These are phyloP conservation scores for Rhinoptilus africanus DNA, from an alignment of 2,113 vertebrate species.

Conservation along the genomic window DNA sequence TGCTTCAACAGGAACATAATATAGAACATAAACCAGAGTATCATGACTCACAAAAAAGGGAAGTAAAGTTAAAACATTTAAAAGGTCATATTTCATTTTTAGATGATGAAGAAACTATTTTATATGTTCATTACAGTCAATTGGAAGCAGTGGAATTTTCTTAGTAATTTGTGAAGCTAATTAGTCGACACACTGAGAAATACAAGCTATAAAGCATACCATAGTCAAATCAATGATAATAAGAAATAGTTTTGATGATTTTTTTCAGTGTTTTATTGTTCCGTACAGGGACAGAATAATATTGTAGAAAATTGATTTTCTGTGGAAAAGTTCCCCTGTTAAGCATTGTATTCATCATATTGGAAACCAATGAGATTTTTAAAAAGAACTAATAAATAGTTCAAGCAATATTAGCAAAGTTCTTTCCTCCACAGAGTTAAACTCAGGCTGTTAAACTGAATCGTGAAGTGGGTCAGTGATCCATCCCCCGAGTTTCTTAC, in stretches of 20 bases:
- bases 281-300: background rate
- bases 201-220: background rate
- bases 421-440: background rate
- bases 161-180: conserved; percentile 55
- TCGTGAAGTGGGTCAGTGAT: background rate
- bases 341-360: background rate
- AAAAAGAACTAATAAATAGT: background rate
- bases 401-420: background rate
- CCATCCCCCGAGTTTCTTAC: background rate
- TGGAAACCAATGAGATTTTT: conserved; percentile 17
- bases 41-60: conserved; percentile 13
- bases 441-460: background rate
- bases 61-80: conserved; percentile 23
- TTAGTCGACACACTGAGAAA: conserved; percentile 40
- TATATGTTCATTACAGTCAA: background rate
- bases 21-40: conserved; percentile 12
- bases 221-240: conserved; percentile 37
- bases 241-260: background rate
- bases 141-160: conserved; percentile 27
- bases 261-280: conserved; percentile 40
- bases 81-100: conserved; percentile 41
- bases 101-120: conserved; percentile 7
- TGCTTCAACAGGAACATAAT: background rate
- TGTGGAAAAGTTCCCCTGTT: background rate
- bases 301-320: conserved; percentile 40